Conservation (phyloP, 2,113 vertebrate species). For the Eonycteris spelaea region DNA sequence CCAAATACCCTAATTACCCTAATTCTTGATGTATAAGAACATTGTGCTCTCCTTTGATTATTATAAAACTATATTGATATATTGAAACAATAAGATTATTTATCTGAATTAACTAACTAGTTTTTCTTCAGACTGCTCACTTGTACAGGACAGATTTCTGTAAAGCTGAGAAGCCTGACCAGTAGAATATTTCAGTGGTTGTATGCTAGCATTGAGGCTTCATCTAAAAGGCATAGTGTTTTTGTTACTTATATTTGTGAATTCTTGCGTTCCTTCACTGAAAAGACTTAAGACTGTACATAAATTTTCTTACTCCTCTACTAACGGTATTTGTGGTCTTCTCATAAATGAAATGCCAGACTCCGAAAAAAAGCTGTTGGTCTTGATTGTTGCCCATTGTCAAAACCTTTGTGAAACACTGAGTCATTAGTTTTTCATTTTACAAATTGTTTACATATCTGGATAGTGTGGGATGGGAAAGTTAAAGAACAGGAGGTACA, state of each 20-base stretch:
- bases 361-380: neutral
- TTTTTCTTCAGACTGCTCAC: neutral
- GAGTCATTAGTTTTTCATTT: neutral
- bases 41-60: neutral
- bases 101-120: neutral
- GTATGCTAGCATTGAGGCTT: neutral
- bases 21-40: neutral
- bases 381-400: neutral
- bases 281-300: neutral
- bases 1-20: neutral
- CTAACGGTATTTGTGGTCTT: neutral
- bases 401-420: neutral
- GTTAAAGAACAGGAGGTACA: neutral
- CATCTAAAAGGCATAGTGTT: neutral
- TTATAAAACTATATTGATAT: neutral
- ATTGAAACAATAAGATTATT: neutral
- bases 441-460: neutral
- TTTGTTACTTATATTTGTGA: neutral
- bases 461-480: neutral
- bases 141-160: neutral
- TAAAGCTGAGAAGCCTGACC: neutral
- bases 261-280: neutral
- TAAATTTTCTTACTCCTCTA: conserved; percentile 9
- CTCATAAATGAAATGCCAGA: neutral
- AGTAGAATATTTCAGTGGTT: neutral